Conservation (phyloP, 2,888 invertebrate species). For the Oligia fasciuncula region DNA sequence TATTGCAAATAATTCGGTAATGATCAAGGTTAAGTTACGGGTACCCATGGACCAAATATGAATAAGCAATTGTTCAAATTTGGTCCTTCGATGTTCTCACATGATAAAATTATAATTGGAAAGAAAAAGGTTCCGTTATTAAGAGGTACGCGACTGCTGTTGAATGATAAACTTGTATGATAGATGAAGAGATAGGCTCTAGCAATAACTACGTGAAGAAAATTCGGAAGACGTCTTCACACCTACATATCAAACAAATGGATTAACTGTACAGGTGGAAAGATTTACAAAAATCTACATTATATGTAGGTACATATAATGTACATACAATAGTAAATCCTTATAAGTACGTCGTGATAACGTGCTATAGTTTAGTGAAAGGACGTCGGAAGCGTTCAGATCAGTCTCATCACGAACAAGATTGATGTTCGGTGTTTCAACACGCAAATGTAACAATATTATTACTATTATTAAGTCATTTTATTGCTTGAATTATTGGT, state of each 20-base stretch:
- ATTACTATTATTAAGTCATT: constrained; percentile 17
- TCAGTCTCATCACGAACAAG: constrained; percentile 13
- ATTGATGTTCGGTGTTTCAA: constrained; percentile 45
- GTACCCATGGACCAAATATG: background rate
- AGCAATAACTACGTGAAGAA: background rate
- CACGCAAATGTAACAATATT: constrained; percentile 14
- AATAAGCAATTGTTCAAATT: background rate
- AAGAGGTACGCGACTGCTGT: background rate
- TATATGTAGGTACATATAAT: background rate
- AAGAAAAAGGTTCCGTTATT: background rate
- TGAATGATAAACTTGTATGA: background rate
- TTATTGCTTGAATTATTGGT: constrained; percentile 3
- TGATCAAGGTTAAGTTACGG: background rate
- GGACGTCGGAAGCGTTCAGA: constrained; percentile 25
- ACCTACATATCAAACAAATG: background rate
- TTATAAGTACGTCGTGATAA: background rate
- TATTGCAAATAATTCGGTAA: background rate
- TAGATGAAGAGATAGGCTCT: background rate
- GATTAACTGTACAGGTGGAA: background rate
- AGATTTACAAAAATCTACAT: background rate
- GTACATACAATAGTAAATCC: background rate
- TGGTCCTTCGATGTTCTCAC: background rate
- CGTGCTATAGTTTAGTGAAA: constrained; percentile 48
- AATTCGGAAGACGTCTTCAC: background rate
- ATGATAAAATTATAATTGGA: background rate